Base-by-base conservation (phyloP, 1,140 invertebrate genomes). In the Drosophila ercepeae region DNA sequence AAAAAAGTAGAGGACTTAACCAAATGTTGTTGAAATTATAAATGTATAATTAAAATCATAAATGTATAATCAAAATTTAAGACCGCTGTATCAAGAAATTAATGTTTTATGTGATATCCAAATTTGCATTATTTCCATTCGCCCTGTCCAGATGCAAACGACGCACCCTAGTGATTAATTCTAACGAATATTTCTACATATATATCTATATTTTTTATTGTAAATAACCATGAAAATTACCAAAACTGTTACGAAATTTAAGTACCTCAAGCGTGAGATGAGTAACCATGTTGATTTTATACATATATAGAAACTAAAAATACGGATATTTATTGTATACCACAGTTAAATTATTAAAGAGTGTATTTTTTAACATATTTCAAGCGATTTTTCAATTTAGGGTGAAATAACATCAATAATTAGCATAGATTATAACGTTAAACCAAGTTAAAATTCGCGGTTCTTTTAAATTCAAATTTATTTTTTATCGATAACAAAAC, bases 191-290 rank as follows among this genome's bases (percentile, higher is more conserved):
- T 48, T 29, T 41, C 14, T 32, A 72, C 45, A 41, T 29, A 32
- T 32, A 32, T 32, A 32, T 32, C 11, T 32, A 21, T 21, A 21
- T n/a, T 32, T 32, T 53, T 19, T n/a, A 53, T 19, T 72, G 69
- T 52, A 72, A 36, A 72, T 71, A 61, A 71, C 55, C 48, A 16
- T 71, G 41, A 60, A 71, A 59, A 71, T 60, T 72, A 72, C 67
- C 69, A 72, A 72, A 72, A 60, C 63, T 67, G 34, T 67, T 67
- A 52, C n/a, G 59, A 34, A 63, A 67, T 65, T 67, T 36, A 18
- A 51, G 60, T 67, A 67, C 63, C 63, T 67, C 63, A 44, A 65
- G 45, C 63, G 45, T 42, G 27, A 8, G 44, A 50, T 63, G 34
- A 14, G 45, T 64, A 41, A 18, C 25, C 45, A 64, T 65, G 61